Base-by-base conservation (phyloP, 2,888 invertebrate genomes). In the Nasonia oneida region DNA sequence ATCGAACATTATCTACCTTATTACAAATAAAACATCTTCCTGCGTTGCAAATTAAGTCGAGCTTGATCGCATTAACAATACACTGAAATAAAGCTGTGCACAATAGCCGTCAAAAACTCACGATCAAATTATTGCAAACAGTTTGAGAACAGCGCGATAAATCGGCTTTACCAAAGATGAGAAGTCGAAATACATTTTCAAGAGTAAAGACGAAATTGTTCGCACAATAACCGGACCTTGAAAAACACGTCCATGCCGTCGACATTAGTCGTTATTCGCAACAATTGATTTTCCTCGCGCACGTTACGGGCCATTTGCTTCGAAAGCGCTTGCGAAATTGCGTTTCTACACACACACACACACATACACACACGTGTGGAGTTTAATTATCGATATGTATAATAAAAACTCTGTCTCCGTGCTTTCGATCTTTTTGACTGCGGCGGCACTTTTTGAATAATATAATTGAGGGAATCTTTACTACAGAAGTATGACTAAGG, bases 351-450 rank as follows among this genome's bases (percentile, higher is more conserved):
- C 70, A 6, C 5, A 18, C 29, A 29, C 29, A 18, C 29, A 29
- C 70, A 6, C 5, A n/a, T 12, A 42, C 70, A 6, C 5, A 18
- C 29, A 29, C 29, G 1, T 29, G 29, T 29, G 29, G 12, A 83
- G 18, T 75, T 84, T 75, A 79, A 84, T 79, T 75, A 80, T 70
- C 50, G 71, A 61, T 42, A 71, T 57, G 2, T 37, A 61, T 53
- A 39, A 15, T 18, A 42, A 53, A 33, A 57, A 23, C 18, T 57
- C 37, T 37, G 37, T 37, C 3, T 1, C 15, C 18, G 37, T 37
- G 37, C 4, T 37, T 37, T 2, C 37, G 37, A 37, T 33, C 37
- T 37, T 37, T 37, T 37, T 42, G 23, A 23, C 23, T 23, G 23
- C 23, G 23, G 1, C 23, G 23, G 23, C 23, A 0, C 23, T 23